Base-by-base conservation (phyloP, 2,888 invertebrate genomes). In the Nomada ferruginata region DNA sequence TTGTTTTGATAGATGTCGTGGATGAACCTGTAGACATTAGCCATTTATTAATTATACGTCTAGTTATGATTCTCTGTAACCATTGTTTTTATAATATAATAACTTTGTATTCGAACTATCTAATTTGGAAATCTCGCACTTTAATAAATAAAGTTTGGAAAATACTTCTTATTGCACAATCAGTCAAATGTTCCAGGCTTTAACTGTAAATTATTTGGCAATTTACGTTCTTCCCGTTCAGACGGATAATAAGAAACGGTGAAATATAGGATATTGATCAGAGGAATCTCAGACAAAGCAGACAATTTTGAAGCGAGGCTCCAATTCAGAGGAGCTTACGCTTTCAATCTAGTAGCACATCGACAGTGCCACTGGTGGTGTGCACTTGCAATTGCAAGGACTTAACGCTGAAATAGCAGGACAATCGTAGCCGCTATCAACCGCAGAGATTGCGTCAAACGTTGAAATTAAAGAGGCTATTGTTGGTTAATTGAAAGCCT, bases 381-480 rank as follows among this genome's bases (percentile, higher is more conserved):
- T 29, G 29, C 29, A 36, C 36, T 44, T 64, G 20, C 26, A 64
- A 64, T 64, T 50, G 29, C 11, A 26, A 50, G 50, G 50, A 50
- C 4, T 50, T 26, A 29, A 18, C 4, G 26, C 10, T 29, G 64
- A 64, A 64, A 64, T 50, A 64, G 50, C 64, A 50, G 26, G 50
- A 29, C 29, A 63, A 20, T 29, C 11, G 26, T 50, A 7, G 9
- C 29, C 10, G 36, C 10, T 18, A 36, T n/a, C n/a, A 29, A 26
- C 50, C 26, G 26, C 18, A 15, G n/a, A 4, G 50, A 50, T 26
- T 26, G 18, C 50, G 26, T 3, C 26, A 29, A 50, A 64, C 50
- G 26, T 64, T 50, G 7, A 64, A 64, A 64, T 64, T 64, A 29
- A 29, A 52, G 60, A 36, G 26, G 11, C 15, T 13, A 47, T 44